Evolutionary conservation across 1,140 invertebrate species (phyloP), one percentile per base, ranked within the genome.

Genomic region (Psilanteris sp.): DNA sequence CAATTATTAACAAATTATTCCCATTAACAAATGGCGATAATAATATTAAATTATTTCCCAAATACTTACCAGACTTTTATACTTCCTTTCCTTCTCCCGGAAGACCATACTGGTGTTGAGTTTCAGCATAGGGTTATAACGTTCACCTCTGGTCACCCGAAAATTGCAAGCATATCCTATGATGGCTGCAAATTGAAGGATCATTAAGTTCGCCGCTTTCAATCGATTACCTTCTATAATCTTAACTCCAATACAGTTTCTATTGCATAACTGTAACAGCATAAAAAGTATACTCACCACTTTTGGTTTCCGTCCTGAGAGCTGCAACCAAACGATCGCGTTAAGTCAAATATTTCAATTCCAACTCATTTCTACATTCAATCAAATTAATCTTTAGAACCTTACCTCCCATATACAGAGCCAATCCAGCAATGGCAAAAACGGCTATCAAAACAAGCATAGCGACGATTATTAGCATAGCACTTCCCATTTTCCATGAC

Each of bases 321-420:
- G 85, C 89, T 90, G 85, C 52, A 88, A 88, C 34, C 82, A 68
- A 24, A 54, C n/a, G n/a, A n/a, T n/a, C n/a, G n/a, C n/a, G n/a
- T n/a, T n/a, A n/a, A n/a, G n/a, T n/a, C n/a, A n/a, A n/a, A n/a
- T n/a, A n/a, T n/a, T n/a, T n/a, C n/a, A n/a, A n/a, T n/a, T n/a
- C n/a, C n/a, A n/a, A n/a, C n/a, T n/a, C n/a, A n/a, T n/a, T n/a
- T n/a, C n/a, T n/a, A n/a, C n/a, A n/a, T n/a, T n/a, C n/a, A n/a
- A n/a, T n/a, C n/a, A n/a, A n/a, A n/a, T n/a, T n/a, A n/a, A n/a
- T n/a, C n/a, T n/a, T n/a, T n/a, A n/a, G n/a, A 31, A 29, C n/a
- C 10, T 67, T 18, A 71, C 91, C 90, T 77, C 93, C 93, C 90
- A 95, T 93, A 87, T 94, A 95, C 43, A 94, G 89, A 18, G 93